A percentile compares a stretch with the other conserved stretches of the same genome.
These are phyloP conservation scores for Nicator chloris DNA, from an alignment of 2,113 vertebrate species.

Conservation along the genomic window DNA sequence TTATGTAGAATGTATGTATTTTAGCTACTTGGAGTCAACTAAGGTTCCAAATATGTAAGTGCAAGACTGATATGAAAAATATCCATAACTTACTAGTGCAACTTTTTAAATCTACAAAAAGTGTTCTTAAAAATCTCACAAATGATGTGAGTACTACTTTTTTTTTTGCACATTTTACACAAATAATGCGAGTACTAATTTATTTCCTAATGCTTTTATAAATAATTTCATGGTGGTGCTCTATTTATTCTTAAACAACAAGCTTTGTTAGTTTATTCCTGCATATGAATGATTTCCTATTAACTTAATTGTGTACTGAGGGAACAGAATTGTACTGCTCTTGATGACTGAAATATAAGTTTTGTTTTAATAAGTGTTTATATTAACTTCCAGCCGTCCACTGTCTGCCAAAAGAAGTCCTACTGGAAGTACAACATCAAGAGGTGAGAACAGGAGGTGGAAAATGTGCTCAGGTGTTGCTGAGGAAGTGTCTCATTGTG, in stretches of 20 bases:
- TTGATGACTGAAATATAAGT: background rate
- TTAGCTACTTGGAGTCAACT: background rate
- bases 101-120: background rate
- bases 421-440: conserved; percentile 87
- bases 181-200: background rate
- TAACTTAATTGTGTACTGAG: background rate
- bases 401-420: conserved; percentile 90
- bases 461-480: background rate
- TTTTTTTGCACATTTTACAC: background rate
- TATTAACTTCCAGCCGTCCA: conserved; percentile 79
- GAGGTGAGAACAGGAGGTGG: conserved; percentile 79
- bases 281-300: background rate
- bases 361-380: conserved; percentile 5
- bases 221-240: background rate
- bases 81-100: background rate
- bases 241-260: background rate
- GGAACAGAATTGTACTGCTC: background rate
- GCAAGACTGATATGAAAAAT: background rate
- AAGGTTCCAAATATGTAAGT: background rate
- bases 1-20: background rate
- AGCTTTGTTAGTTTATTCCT: background rate
- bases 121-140: background rate
- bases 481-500: background rate
- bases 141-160: background rate
- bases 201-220: background rate